These are phyloP conservation scores for Oeneis ivallda DNA, from an alignment of 2,888 invertebrate species.

Conservation along the genomic window DNA sequence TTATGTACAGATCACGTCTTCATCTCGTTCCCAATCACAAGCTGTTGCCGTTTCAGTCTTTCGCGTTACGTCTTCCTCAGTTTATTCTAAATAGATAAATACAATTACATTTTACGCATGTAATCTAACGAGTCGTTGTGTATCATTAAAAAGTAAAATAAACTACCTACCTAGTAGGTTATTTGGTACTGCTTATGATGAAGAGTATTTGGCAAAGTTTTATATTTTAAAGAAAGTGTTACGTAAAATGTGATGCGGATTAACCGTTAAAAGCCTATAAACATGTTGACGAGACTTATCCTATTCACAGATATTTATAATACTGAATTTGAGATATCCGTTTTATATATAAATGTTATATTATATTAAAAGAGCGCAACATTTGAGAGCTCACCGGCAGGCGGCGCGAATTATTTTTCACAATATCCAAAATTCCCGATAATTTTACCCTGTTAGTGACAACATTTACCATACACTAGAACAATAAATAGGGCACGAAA, in stretches of 20 bases:
- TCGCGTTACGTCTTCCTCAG: slow-evolving; percentile 48
- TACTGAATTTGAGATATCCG: slow-evolving; percentile 29
- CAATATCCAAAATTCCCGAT: slow-evolving; percentile 38
- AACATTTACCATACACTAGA: slow-evolving; percentile 63
- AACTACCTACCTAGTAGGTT: slow-evolving; percentile 38
- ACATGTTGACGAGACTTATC: slow-evolving; percentile 23
- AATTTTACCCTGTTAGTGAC: slow-evolving; percentile 77
- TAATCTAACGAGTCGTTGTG: slow-evolving; percentile 43
- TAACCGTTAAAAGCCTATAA: slow-evolving; percentile 22
- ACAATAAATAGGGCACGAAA: slow-evolving; percentile 67
- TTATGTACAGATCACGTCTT: slow-evolving; percentile 64
- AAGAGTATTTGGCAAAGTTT: slow-evolving; percentile 20
- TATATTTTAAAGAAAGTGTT: slow-evolving; percentile 5
- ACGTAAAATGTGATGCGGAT: slow-evolving; percentile 14
- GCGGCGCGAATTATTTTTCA: slow-evolving; percentile 27
- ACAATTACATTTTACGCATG: slow-evolving; percentile 18
- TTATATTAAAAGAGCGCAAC: slow-evolving; percentile 18
- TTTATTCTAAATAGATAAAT: slow-evolving; percentile 28
- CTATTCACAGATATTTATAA: slow-evolving; percentile 37
- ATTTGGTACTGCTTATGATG: slow-evolving; percentile 13
- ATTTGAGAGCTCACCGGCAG: slow-evolving; percentile 24
- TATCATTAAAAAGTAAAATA: slow-evolving; percentile 47
- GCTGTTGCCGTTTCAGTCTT: slow-evolving; percentile 78
- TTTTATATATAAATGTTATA: slow-evolving; percentile 10
- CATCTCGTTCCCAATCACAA: slow-evolving; percentile 65